Base-by-base conservation (phyloP, 2,113 vertebrate genomes). In the Oreotragus oreotragus region DNA sequence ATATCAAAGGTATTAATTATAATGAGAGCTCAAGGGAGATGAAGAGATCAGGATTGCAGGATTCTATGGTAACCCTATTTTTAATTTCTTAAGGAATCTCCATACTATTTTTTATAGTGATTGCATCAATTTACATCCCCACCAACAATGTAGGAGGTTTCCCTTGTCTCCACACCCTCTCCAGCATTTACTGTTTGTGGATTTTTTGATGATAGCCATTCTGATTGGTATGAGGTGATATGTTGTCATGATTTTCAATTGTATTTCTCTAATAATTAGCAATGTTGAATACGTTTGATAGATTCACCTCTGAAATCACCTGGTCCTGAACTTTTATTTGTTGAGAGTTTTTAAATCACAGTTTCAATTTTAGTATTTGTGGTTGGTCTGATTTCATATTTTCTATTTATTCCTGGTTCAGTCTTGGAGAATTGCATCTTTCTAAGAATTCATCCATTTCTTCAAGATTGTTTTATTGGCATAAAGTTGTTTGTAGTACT, bases 1-100 rank as follows among this genome's bases (percentile, higher is more conserved):
- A 0, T 2, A 3, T 39, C n/a, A 19, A 70, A 17, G 5, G 6
- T 53, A 21, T 47, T 53, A 6, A 83, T 6, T 12, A 5, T 11
- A 53, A n/a, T 7, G 16, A 60, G 12, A 39, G 16, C 16, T 45
- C 23, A 27, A 25, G 6, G 30, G 11, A 60, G 4, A 12, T 30
- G 60, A 39, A 36, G 13, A 14, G 58, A 33, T 62, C 21, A 70
- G 64, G 64, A 12, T 36, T 36, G 17, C 2, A 70, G 64, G 64
- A 36, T 70, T 2, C n/a, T 70, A 70, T 21, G 2, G n/a, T 70
- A 70, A 70, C 64, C 10, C n/a, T 23, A 70, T 70, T 70, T 70
- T 70, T 36, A 36, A 21, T 70, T 70, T 70, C 64, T 70, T 70
- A 36, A 36, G n/a, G 64, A 23, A 36, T 70, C n/a, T 6, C n/a